Percentiles rank a stretch among this genome's conserved stretches.
These are phyloP conservation scores for Brachionus sp. DNA, from an alignment of 1,140 invertebrate species.

Conservation along the genomic window DNA sequence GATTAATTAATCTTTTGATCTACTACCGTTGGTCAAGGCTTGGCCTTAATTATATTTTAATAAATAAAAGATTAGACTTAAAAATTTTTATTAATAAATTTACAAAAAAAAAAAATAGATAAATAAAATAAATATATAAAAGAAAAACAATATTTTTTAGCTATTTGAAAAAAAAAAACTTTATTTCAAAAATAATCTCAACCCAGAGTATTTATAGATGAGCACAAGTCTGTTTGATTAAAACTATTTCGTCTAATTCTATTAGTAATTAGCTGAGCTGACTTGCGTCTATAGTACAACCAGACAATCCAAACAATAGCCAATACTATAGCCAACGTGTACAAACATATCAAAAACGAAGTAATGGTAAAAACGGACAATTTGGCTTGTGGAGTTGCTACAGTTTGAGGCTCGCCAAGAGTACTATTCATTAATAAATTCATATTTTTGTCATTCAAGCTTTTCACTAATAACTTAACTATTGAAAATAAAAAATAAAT, in stretches of 20 bases:
- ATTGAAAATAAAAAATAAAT: not conserved
- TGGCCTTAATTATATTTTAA: no score
- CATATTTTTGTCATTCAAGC: not conserved
- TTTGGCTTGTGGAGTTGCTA: not conserved
- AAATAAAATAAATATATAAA: no score
- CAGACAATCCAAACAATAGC: constrained; percentile 46
- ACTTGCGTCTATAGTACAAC: constrained; percentile 11
- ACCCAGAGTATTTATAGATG: not conserved
- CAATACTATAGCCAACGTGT: constrained; percentile 41
- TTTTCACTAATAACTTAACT: constrained; percentile 31
- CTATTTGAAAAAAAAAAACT: not conserved
- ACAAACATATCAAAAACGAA: constrained; percentile 24
- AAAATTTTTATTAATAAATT: not conserved
- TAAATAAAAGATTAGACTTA: no score
- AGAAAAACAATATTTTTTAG: no score
- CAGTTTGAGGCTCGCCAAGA: not conserved
- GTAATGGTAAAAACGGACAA: constrained; percentile 28
- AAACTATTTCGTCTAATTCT: not conserved
- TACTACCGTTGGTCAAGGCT: no score
- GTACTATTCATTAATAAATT: not conserved
- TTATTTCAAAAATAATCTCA: constrained; percentile 1
- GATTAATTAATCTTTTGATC: no score
- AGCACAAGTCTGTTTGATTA: constrained; percentile 26
- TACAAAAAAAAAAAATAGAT: not conserved
- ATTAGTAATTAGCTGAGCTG: not conserved